Evolutionary conservation across 2,888 invertebrate species (phyloP).

Genomic region (Latrodectus hesperus): DNA sequence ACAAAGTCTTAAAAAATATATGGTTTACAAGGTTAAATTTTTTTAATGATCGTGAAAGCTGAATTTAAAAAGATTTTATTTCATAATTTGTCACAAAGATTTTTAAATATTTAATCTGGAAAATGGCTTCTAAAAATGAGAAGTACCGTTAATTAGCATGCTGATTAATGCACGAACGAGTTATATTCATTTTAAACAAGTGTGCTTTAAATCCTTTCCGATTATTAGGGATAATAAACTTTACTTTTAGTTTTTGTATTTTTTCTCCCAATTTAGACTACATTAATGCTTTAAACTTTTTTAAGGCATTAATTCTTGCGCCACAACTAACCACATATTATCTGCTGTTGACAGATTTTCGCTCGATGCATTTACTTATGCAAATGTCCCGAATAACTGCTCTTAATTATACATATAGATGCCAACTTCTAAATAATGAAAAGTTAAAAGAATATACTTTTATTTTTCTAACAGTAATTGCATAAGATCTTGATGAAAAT

Average conservation of each 20-base stretch:
- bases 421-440: constrained; percentile 23
- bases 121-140: neutral
- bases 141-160: constrained; percentile 7
- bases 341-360: constrained; percentile 48
- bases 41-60: too few species aligned
- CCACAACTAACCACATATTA: constrained; percentile 10
- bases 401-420: constrained; percentile 48
- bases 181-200: constrained; percentile 9
- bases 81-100: too few species aligned
- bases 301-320: constrained; percentile 8
- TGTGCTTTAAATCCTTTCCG: constrained; percentile 3
- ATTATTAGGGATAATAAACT: constrained; percentile 17
- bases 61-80: too few species aligned
- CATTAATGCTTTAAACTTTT: neutral
- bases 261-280: constrained; percentile 14
- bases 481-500: too few species aligned
- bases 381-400: constrained; percentile 43
- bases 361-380: constrained; percentile 40
- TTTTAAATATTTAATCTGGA: too few species aligned
- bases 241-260: constrained; percentile 9
- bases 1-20: too few species aligned
- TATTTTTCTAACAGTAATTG: too few species aligned
- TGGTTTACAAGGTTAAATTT: too few species aligned
- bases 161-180: constrained; percentile 29
- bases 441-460: too few species aligned